Base-by-base conservation (phyloP, 2,888 invertebrate genomes). In the Drosophila kanekoi region DNA sequence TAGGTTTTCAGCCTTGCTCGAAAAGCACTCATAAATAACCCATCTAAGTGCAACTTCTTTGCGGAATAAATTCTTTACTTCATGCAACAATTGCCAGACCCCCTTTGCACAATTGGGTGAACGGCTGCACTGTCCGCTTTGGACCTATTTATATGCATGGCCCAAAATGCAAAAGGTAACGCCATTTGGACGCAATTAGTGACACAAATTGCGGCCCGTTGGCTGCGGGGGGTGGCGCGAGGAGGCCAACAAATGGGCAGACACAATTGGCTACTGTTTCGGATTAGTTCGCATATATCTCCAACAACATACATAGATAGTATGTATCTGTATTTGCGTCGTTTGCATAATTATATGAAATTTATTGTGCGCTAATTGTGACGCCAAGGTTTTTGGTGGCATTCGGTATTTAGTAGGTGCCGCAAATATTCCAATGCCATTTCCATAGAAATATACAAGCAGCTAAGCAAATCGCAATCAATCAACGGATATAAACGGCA, bases 121-220 rank as follows among this genome's bases (percentile, higher is more conserved):
- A 13, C 53, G 48, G 23, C 84, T 37, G 20, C 63, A 37, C 78
- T 68, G 81, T 5, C 23, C 37, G n/a, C 11, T 51, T 54, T 13
- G 43, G 61, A 60, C 64, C 79, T 70, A 85, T 83, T 83, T 82
- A 72, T 77, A 87, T 87, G 77, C 88, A 79, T 62, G 77, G 69
- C 63, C 88, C 79, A 53, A 64, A 87, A 87, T 87, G 85, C 88
- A 85, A 51, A 64, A 82, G 88, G 85, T 79, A 81, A 66, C 83
- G 79, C 89, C 83, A 90, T 90, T 90, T 86, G 91, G 85, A 89
- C 89, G 89, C 88, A 91, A 91, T 91, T 91, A 91, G 91, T 91
- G 90, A 90, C 91, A 91, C 89, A 89, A 91, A 91, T 89, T 86
- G 86, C 75, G 79, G 64, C 70, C 58, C 28, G 28, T 6, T 38